Evolutionary conservation across 1,140 invertebrate genomes (phyloP), one percentile per base, ranked within the genome.

Genomic region (Hypsibius dujardini): DNA sequence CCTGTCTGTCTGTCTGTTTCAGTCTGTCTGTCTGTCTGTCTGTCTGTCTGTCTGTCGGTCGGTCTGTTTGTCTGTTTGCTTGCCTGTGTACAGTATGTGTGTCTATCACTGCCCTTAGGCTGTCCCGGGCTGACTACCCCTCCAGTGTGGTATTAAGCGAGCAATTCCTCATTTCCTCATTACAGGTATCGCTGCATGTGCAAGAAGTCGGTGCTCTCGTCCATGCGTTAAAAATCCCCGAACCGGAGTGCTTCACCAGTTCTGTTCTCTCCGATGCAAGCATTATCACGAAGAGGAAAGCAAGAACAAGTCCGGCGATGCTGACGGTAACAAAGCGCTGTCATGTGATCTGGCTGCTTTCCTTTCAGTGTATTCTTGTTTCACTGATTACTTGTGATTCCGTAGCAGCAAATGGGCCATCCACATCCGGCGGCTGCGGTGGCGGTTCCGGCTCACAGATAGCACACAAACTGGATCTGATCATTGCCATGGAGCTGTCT

Each of bases 401-500:
- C 47, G 14, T 28, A 46, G 3, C 70, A 40, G 15, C 28, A 15
- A 28, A 47, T 47, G 40, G n/a, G 3, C 28, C 47, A n/a, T 46
- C 46, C 70, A 15, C 40, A 45, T 15, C 50, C 28, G 28, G 28
- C 28, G 28, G 28, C 28, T 28, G 28, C 42, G 15, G n/a, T 15
- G 47, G 28, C 50, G 15, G 47, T 71, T 56, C 40, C 42, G 50
- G 59, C 70, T 50, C 1, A 28, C 42, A 56, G 72, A 14, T 83
- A 84, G 73, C 62, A 42, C 83, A 83, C 72, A 83, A 82, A 72
- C 84, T 87, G 81, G 86, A 87, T 75, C 75, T 86, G 1, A 80
- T 86, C 67, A 84, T 86, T 75, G 86, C 86, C 12, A 76, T 87
- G 71, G 86, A 87, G 79, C 86, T 87, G 85, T 87, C 85, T 1